These are phyloP conservation scores for Athrips mouffetella DNA, from an alignment of 2,888 invertebrate species.

Conservation along the genomic window DNA sequence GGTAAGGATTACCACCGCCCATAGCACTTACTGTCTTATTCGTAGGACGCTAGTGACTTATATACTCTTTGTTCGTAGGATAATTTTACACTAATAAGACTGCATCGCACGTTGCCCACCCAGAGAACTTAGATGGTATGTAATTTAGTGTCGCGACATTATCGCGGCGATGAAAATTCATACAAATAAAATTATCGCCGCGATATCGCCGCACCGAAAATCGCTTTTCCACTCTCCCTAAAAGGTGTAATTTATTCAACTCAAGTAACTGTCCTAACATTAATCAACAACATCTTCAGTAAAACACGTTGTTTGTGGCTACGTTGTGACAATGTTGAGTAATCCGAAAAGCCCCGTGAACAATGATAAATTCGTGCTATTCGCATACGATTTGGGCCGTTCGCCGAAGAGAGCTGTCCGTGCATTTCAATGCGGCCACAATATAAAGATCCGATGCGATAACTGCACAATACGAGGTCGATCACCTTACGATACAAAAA, in stretches of 20 bases:
- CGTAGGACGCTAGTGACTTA: no score
- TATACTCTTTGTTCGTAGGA: no score
- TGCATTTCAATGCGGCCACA: slow-evolving; percentile 66
- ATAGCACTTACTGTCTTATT: no score
- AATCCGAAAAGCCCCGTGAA: slow-evolving; percentile 46
- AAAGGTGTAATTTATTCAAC: not conserved
- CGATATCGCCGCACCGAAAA: no score
- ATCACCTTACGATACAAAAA: slow-evolving; percentile 49
- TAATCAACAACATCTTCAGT: not conserved
- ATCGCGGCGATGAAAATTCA: no score
- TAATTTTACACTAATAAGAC: no score
- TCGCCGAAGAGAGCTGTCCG: slow-evolving; percentile 52
- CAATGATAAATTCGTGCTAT: slow-evolving; percentile 50
- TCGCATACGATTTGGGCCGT: slow-evolving; percentile 64
- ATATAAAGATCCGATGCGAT: slow-evolving; percentile 71
- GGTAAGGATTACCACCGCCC: no score
- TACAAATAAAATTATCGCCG: no score
- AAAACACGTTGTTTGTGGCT: slow-evolving; percentile 9
- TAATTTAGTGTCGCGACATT: no score
- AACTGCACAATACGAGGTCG: slow-evolving; percentile 66
- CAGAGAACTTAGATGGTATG: no score
- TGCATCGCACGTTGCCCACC: no score
- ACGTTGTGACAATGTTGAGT: slow-evolving; percentile 32
- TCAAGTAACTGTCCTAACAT: not conserved
- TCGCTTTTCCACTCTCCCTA: no score